phyloP scores from a whole-genome alignment of 2,113 vertebrate species.

The Sialia sialis region DNA sequence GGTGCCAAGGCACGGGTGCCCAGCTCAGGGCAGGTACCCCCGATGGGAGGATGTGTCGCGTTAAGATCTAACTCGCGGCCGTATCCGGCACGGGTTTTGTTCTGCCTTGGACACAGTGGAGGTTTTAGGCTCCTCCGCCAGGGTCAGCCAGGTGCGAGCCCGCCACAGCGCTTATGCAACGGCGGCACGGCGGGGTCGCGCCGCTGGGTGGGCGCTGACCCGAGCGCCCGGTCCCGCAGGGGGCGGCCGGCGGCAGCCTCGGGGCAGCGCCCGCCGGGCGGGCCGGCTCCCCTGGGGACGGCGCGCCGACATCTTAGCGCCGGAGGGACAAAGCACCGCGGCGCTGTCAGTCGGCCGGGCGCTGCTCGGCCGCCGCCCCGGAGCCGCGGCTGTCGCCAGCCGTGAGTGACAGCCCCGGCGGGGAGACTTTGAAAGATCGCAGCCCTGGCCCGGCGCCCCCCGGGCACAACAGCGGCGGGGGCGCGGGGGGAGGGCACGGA shows the following conservation, averaged over 20 bases:
- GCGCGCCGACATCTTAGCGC: background rate
- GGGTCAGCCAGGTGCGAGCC: background rate
- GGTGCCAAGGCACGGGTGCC: background rate
- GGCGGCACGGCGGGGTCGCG: background rate
- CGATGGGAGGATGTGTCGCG: rapidly evolving
- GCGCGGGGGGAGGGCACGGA: background rate
- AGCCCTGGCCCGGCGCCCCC: background rate
- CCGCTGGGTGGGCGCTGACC: background rate
- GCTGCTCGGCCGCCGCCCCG: background rate
- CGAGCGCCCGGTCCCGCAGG: background rate
- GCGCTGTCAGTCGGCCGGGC: background rate
- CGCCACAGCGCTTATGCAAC: background rate
- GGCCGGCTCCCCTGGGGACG: background rate
- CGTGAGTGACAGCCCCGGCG: background rate
- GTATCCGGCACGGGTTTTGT: background rate
- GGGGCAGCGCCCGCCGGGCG: background rate
- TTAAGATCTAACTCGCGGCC: background rate
- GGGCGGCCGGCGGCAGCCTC: too few species aligned
- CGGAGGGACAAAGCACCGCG: background rate
- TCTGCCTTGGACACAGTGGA: background rate
- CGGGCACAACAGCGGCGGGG: background rate
- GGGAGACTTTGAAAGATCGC: background rate
- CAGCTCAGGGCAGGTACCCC: background rate
- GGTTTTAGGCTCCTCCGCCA: background rate
- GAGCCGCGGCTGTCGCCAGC: background rate